phyloP scores from a whole-genome alignment of 37 sponge, comb jelly and placozoan species.

The Aplysina aerophoba region DNA sequence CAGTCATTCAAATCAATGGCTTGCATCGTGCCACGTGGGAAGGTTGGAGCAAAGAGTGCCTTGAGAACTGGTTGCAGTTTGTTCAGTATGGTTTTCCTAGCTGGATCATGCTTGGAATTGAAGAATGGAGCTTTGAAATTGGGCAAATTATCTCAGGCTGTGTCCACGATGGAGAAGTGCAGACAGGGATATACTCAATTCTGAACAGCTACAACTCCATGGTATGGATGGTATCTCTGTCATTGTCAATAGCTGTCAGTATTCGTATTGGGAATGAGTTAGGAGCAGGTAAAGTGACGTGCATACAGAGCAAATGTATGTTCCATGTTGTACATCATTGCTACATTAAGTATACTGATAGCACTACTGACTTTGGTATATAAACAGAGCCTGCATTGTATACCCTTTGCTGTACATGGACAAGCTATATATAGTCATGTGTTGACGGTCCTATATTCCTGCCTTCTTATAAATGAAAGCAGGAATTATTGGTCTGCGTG shows the following conservation, averaged over 20 bases:
- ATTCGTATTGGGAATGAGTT: conserved; percentile 39
- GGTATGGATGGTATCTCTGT: conserved; percentile 22
- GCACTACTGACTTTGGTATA: too few species aligned
- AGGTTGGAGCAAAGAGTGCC: conserved; percentile 26
- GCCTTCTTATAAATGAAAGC: too few species aligned
- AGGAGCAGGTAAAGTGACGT: conserved; percentile 12
- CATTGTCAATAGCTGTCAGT: conserved; percentile 32
- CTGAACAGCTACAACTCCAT: not conserved
- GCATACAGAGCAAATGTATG: too few species aligned
- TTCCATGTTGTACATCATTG: too few species aligned
- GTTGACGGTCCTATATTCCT: too few species aligned
- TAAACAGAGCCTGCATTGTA: too few species aligned
- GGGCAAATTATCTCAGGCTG: conserved; percentile 19
- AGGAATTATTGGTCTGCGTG: too few species aligned
- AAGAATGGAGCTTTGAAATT: conserved; percentile 49
- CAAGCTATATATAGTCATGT: too few species aligned
- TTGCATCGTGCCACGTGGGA: conserved; percentile 25
- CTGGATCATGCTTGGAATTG: conserved; percentile 33
- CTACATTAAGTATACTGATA: too few species aligned
- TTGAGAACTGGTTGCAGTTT: conserved; percentile 29
- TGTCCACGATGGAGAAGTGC: conserved; percentile 1
- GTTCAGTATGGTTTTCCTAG: conserved; percentile 36
- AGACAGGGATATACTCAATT: conserved; percentile 39
- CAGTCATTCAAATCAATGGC: not conserved
- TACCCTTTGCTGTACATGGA: too few species aligned